A percentile compares a stretch with the other conserved stretches of the same genome.
Evolutionary conservation across 2,113 vertebrate species (phyloP).

Genomic region (Eurypyga helias): DNA sequence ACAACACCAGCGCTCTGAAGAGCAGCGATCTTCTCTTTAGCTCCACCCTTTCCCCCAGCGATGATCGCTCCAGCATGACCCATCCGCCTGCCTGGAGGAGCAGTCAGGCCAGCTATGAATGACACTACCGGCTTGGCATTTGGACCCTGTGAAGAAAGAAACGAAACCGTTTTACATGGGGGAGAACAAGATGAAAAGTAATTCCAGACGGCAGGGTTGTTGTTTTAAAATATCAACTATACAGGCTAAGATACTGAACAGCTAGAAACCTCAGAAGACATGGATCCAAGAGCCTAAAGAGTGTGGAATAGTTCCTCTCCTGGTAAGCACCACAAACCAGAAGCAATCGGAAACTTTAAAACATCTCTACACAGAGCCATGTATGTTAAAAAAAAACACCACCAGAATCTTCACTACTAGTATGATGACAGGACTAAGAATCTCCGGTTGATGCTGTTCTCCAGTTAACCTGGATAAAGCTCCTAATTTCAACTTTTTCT

Average conservation of each 20-base stretch:
- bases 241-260: not conserved
- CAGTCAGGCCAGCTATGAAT: constrained; percentile 96
- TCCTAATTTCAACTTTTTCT: not conserved
- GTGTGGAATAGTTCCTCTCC: not conserved
- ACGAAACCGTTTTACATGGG: fast-evolving
- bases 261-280: not conserved
- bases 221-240: not conserved
- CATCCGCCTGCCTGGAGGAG: constrained; percentile 95
- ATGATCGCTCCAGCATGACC: constrained; percentile 98
- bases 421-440: not conserved
- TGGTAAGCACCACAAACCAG: not conserved
- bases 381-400: not conserved
- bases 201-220: not conserved
- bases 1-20: constrained; percentile 93
- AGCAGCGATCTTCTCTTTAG: constrained; percentile 97
- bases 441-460: not conserved
- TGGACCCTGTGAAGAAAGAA: constrained; percentile 79
- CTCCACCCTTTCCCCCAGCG: constrained; percentile 96
- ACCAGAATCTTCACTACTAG: not conserved
- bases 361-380: not conserved
- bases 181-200: not conserved
- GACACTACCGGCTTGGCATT: constrained; percentile 95
- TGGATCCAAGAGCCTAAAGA: not conserved
- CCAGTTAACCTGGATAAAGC: not conserved
- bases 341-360: not conserved